A percentile compares a stretch with the other conserved stretches of the same genome.
Evolutionary conservation across 2,888 invertebrate genomes (phyloP).

Genomic region (Drosophila longiperda): DNA sequence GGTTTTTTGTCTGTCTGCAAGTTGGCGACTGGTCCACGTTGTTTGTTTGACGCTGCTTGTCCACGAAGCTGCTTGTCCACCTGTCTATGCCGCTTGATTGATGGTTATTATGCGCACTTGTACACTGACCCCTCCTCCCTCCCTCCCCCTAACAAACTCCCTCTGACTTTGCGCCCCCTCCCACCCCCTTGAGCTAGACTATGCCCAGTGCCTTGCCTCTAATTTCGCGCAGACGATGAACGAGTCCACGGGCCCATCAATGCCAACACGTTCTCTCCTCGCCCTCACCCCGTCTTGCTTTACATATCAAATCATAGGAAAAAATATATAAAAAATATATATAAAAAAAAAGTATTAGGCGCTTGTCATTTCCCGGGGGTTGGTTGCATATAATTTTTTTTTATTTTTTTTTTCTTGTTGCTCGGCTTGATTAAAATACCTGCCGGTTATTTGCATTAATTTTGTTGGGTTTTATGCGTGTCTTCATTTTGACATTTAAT

Average conservation of each 20-base stretch:
- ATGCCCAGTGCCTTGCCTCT: conserved; percentile 37
- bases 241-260: conserved; percentile 65
- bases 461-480: conserved; percentile 67
- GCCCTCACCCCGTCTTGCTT: conserved; percentile 31
- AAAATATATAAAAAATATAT: conserved; percentile 36
- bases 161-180: neutral
- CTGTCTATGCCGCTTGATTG: conserved; percentile 81
- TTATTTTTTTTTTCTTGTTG: neutral
- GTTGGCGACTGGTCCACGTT: conserved; percentile 69
- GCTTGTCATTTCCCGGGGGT: conserved; percentile 46
- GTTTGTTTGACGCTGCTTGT: conserved; percentile 67
- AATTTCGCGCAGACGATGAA: conserved; percentile 61
- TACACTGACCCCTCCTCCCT: conserved; percentile 40
- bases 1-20: conserved; percentile 70
- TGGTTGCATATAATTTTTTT: conserved; percentile 9
- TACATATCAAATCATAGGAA: conserved; percentile 65
- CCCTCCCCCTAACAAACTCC: neutral
- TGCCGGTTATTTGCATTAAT: conserved; percentile 79
- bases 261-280: conserved; percentile 64
- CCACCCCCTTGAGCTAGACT: neutral
- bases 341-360: conserved; percentile 63
- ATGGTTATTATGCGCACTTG: conserved; percentile 82
- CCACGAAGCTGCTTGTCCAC: conserved; percentile 69
- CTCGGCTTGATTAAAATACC: conserved; percentile 77
- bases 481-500: conserved; percentile 77